Percentiles rank a stretch among this genome's conserved stretches.
These are phyloP conservation scores for Lobophora halterata DNA, from an alignment of 2,888 invertebrate genomes.

Conservation along the genomic window DNA sequence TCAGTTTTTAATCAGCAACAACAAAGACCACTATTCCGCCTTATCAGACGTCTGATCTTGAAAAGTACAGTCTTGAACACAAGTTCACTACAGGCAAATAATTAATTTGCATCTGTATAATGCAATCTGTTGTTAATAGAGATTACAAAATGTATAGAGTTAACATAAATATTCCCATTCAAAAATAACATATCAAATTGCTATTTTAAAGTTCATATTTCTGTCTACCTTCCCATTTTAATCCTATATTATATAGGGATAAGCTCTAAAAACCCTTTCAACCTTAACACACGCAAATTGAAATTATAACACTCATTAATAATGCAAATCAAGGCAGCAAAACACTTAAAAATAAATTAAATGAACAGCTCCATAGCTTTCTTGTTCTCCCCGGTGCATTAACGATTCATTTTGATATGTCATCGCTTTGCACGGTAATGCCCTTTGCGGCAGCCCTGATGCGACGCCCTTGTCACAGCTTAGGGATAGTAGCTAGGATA, in stretches of 20 bases:
- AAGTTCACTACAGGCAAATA: conserved; percentile 57
- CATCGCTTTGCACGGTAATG: conserved; percentile 57
- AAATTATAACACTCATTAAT: conserved; percentile 2
- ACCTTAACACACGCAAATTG: neutral
- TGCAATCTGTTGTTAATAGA: conserved; percentile 63
- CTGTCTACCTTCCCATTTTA: no score
- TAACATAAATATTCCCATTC: no score
- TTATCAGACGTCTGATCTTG: conserved; percentile 32
- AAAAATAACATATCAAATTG: no score
- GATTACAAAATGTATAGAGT: conserved; percentile 46
- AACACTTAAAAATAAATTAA: conserved; percentile 14
- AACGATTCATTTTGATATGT: conserved; percentile 75
- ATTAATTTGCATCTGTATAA: conserved; percentile 67
- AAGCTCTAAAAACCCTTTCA: neutral
- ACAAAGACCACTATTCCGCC: conserved; percentile 17
- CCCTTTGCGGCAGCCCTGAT: conserved; percentile 53
- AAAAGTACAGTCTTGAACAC: conserved; percentile 36
- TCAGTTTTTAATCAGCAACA: conserved; percentile 9
- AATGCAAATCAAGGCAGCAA: conserved; percentile 1
- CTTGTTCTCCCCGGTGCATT: conserved; percentile 50
- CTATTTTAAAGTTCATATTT: no score
- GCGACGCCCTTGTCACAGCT: conserved; percentile 30
- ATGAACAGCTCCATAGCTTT: conserved; percentile 32
- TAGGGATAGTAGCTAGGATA: neutral
- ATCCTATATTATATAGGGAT: no score